Evolutionary conservation across 2,888 invertebrate species (phyloP), one percentile per base, ranked within the genome.

Genomic region (Seladonia tumulorum): DNA sequence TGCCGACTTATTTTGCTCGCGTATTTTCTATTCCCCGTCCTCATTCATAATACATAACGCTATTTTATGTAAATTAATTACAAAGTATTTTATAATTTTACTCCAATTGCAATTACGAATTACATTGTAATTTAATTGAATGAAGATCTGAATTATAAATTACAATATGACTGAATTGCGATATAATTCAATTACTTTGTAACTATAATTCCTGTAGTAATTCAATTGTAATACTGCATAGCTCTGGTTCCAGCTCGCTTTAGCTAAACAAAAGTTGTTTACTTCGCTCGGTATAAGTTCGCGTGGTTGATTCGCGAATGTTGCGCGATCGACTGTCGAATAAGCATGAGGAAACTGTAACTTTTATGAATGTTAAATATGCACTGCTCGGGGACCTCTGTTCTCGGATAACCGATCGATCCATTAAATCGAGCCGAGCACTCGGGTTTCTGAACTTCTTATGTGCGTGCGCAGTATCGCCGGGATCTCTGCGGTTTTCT

Each of bases 361-460:
- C 12, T 71, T 82, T 79, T n/a, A 63, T 53, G 83, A 75, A 66
- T 22, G 63, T 72, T 72, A 78, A 83, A 57, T 68, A 81, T 76
- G 39, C 76, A 76, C 66, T 8, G n/a, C 18, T 29, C 4, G 18
- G 12, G 16, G 42, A 29, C 18, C 22, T 53, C 10, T 53, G 53
- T 53, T 78, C 77, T 75, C 14, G 39, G 66, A 72, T 47, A 72
- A 60, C n/a, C 47, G 16, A 78, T 77, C 73, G 70, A 78, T 77
- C 73, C 70, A 78, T 71, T 68, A 49, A 75, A 84, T 74, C 47
- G n/a, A 71, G 29, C 16, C 45, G 22, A 22, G 10, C 35, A 39
- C n/a, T 35, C 16, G 16, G 47, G 57, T 78, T 78, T 18, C 39
- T 71, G 63, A 77, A 82, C 71, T 25, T 42, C 18, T 35, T 16